phyloP scores from a whole-genome alignment of 1,140 invertebrate genomes.

The Zaprionus capensis region DNA sequence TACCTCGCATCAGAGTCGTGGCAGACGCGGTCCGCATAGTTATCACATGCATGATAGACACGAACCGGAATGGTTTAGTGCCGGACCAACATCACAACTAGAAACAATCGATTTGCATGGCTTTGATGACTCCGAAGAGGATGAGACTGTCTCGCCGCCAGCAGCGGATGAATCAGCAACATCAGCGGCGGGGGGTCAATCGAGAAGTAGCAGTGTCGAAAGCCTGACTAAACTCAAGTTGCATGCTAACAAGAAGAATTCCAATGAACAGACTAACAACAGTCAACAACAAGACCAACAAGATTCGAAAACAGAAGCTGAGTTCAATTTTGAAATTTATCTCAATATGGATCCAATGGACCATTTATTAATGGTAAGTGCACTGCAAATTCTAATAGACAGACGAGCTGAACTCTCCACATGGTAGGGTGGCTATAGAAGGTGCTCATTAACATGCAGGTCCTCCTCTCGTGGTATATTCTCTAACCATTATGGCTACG shows the following conservation, averaged over 20 bases:
- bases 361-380: conserved; percentile 85
- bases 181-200: not conserved
- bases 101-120: conserved; percentile 97
- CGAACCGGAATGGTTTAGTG: conserved; percentile 92
- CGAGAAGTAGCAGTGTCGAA: conserved; percentile 42
- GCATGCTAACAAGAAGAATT: conserved; percentile 24
- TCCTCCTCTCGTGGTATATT: too few relatives aligned
- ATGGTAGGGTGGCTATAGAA: too few relatives aligned
- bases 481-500: too few relatives aligned
- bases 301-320: conserved; percentile 44
- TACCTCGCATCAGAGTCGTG: conserved; percentile 24
- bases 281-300: not conserved
- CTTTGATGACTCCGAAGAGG: conserved; percentile 89
- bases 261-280: conserved; percentile 2
- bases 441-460: too few relatives aligned
- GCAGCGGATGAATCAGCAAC: conserved; percentile 4
- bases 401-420: not conserved
- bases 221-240: conserved; percentile 43
- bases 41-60: conserved; percentile 85
- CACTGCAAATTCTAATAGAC: not conserved
- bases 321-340: conserved; percentile 88
- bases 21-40: conserved; percentile 80
- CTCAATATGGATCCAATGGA: conserved; percentile 88
- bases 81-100: conserved; percentile 94
- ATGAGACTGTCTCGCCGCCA: conserved; percentile 71